Conservation (phyloP, 2,113 vertebrate genomes). For the Cepphus grylle region DNA sequence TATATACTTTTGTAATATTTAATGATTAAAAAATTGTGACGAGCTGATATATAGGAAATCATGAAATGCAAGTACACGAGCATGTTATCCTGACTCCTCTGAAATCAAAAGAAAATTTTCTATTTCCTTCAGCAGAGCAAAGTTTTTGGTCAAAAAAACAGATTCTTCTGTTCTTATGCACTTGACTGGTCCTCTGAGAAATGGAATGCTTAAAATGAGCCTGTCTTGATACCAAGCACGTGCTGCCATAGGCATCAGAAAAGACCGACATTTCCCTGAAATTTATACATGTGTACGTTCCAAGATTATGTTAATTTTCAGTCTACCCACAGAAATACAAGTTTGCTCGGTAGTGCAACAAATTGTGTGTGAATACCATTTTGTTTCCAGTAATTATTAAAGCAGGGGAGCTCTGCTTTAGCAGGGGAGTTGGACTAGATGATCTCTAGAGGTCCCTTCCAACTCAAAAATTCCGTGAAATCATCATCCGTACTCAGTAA, state of each 20-base stretch:
- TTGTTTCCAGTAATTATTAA: background rate
- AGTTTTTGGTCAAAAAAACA: background rate
- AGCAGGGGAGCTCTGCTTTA: too few species aligned
- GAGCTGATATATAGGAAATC: background rate
- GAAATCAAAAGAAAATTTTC: background rate
- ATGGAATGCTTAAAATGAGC: background rate
- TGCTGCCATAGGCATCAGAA: background rate
- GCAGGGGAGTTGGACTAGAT: too few species aligned
- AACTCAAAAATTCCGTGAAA: too few species aligned
- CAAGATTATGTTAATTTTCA: background rate
- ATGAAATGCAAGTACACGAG: background rate
- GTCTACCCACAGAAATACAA: background rate
- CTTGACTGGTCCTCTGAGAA: background rate
- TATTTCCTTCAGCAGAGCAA: background rate
- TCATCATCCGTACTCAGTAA: background rate
- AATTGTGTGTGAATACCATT: background rate
- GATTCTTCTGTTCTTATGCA: background rate
- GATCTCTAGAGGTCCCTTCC: too few species aligned
- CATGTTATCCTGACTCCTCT: background rate
- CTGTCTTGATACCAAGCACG: background rate
- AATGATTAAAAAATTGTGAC: background rate
- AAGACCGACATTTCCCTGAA: background rate
- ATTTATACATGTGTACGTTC: rapidly evolving
- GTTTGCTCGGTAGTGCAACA: background rate
- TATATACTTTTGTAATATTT: background rate